phyloP scores from a whole-genome alignment of 2,113 vertebrate species.

The Poeciliopsis prolifica region DNA sequence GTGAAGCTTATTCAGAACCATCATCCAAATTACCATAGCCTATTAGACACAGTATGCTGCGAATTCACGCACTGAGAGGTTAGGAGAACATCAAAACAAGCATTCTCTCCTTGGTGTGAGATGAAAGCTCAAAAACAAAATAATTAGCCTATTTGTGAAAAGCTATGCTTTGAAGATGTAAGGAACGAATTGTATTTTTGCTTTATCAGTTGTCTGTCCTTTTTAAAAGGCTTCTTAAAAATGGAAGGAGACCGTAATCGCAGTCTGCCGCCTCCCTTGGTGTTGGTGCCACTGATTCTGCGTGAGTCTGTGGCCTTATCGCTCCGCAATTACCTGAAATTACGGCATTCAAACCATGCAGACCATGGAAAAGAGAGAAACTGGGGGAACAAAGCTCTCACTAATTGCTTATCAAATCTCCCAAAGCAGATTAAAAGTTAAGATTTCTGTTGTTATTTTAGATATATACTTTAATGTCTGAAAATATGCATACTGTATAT shows the following conservation, averaged over 20 bases:
- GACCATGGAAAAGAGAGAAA: constrained; percentile 41
- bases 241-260: constrained; percentile 40
- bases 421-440: constrained; percentile 36
- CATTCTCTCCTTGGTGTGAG: constrained; percentile 53
- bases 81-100: constrained; percentile 72
- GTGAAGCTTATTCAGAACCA: constrained; percentile 55
- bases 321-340: constrained; percentile 60
- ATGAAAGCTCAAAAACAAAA: constrained; percentile 74
- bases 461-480: neutral
- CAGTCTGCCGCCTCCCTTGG: constrained; percentile 28
- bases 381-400: constrained; percentile 28
- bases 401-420: constrained; percentile 17
- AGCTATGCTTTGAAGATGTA: constrained; percentile 72
- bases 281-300: constrained; percentile 48
- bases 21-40: constrained; percentile 62
- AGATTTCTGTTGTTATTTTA: constrained; percentile 1
- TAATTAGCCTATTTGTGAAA: constrained; percentile 71
- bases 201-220: constrained; percentile 59
- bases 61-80: constrained; percentile 53
- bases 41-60: constrained; percentile 42
- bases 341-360: constrained; percentile 36
- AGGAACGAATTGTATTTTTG: constrained; percentile 56
- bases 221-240: constrained; percentile 40
- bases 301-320: constrained; percentile 58
- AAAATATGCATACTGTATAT: neutral